phyloP scores from a whole-genome alignment of 2,113 vertebrate species.

The Lophochroa leadbeateri region DNA sequence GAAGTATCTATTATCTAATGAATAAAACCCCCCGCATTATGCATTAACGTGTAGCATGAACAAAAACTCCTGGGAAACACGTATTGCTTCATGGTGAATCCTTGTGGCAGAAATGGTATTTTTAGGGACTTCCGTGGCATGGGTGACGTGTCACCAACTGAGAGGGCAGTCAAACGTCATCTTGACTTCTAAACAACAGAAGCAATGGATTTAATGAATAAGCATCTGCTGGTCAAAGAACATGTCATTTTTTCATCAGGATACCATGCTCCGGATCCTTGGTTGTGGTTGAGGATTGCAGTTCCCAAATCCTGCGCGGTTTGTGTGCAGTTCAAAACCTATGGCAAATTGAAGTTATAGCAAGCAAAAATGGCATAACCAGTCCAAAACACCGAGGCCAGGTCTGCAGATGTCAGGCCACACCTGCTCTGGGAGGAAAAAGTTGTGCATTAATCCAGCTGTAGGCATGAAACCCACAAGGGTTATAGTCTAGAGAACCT shows the following conservation, averaged over 20 bases:
- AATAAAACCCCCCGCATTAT: conserved; percentile 15
- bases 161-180: neutral
- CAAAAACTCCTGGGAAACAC: neutral
- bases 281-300: neutral
- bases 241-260: neutral
- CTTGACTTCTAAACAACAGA: neutral
- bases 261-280: neutral
- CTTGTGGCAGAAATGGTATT: neutral
- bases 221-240: neutral
- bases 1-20: conserved; percentile 58
- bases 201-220: neutral
- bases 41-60: conserved; percentile 16
- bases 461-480: neutral
- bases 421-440: neutral
- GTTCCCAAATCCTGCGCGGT: neutral
- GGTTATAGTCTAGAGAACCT: neutral
- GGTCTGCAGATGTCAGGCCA: neutral
- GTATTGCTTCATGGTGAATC: neutral
- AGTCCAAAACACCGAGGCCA: neutral
- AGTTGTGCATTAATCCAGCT: neutral
- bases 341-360: neutral
- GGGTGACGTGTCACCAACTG: neutral
- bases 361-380: neutral
- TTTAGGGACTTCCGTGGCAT: neutral
- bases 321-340: neutral